Percentiles rank a stretch among this genome's conserved stretches.
Conservation (phyloP, 1,140 invertebrate genomes). For the Euwallacea fornicatus region DNA sequence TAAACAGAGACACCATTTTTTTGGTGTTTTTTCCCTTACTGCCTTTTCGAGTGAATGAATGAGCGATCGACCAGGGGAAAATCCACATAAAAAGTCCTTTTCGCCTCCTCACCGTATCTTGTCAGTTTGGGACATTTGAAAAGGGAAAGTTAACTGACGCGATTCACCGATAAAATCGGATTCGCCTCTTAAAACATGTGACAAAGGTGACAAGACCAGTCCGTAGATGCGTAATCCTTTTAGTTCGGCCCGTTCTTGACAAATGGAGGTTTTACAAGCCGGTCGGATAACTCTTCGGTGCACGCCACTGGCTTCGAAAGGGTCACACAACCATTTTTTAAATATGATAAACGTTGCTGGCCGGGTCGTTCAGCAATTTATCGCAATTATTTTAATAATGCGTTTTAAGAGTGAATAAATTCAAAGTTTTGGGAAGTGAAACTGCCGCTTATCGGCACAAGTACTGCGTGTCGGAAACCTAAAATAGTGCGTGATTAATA, state of each 20-base stretch:
- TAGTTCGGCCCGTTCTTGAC: slow-evolving; percentile 12
- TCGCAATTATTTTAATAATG: slow-evolving; percentile 17
- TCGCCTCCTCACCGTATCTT: not conserved
- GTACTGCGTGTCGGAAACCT: too few relatives aligned
- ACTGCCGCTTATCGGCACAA: too few relatives aligned
- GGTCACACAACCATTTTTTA: not conserved
- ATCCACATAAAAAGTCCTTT: not conserved
- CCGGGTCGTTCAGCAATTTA: slow-evolving; percentile 12
- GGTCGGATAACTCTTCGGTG: not conserved
- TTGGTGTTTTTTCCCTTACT: not conserved
- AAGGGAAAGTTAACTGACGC: slow-evolving; percentile 25
- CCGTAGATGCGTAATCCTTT: slow-evolving; percentile 25
- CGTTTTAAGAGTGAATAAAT: slow-evolving; percentile 17
- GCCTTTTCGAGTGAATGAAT: not conserved
- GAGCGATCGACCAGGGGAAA: not conserved
- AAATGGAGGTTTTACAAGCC: slow-evolving; percentile 18
- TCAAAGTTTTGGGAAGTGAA: not conserved
- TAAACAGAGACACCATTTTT: not conserved
- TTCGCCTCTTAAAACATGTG: slow-evolving; percentile 21
- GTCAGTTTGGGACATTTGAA: slow-evolving; percentile 11
- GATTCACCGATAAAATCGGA: slow-evolving; percentile 19
- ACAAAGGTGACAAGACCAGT: slow-evolving; percentile 24
- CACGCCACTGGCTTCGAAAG: not conserved
- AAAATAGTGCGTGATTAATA: too few relatives aligned
- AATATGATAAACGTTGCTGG: slow-evolving; percentile 14